Evolutionary conservation across 1,140 invertebrate species (phyloP).

Genomic region (Monomorium pharaonis): DNA sequence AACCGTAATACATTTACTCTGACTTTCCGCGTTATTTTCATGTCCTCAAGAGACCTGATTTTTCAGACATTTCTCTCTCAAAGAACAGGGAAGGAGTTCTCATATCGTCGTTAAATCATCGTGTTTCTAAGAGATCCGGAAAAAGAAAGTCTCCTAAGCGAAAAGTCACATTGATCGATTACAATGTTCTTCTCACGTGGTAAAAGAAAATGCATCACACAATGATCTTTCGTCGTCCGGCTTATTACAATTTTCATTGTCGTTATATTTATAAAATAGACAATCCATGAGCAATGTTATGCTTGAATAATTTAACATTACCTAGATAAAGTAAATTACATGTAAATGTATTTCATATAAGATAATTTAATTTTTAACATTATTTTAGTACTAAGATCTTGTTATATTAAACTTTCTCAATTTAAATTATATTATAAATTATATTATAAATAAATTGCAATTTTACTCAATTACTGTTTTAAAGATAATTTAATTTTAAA

Average conservation of each 20-base stretch:
- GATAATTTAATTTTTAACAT: too few relatives aligned
- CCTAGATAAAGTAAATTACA: too few relatives aligned
- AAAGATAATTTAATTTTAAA: too few relatives aligned
- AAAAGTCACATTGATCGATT: slow-evolving; percentile 23
- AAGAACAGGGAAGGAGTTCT: not conserved
- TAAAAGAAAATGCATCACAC: not conserved
- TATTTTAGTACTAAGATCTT: too few relatives aligned
- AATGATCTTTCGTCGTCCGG: not conserved
- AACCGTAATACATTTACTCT: not conserved
- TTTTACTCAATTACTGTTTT: too few relatives aligned
- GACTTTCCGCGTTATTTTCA: not conserved
- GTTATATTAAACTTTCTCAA: too few relatives aligned
- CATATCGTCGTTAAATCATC: slow-evolving; percentile 13
- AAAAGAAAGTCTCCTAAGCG: not conserved
- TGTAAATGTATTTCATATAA: too few relatives aligned
- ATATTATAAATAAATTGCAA: too few relatives aligned
- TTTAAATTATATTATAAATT: too few relatives aligned
- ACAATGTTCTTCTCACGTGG: not conserved
- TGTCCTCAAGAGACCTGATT: not conserved
- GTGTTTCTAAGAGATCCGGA: not conserved
- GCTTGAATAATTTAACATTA: too few relatives aligned
- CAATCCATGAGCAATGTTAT: too few relatives aligned
- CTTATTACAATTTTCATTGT: not conserved
- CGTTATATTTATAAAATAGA: not conserved
- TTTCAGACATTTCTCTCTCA: not conserved